These are phyloP conservation scores for Papilio aristodemus DNA, from an alignment of 1,140 invertebrate species.

Conservation along the genomic window DNA sequence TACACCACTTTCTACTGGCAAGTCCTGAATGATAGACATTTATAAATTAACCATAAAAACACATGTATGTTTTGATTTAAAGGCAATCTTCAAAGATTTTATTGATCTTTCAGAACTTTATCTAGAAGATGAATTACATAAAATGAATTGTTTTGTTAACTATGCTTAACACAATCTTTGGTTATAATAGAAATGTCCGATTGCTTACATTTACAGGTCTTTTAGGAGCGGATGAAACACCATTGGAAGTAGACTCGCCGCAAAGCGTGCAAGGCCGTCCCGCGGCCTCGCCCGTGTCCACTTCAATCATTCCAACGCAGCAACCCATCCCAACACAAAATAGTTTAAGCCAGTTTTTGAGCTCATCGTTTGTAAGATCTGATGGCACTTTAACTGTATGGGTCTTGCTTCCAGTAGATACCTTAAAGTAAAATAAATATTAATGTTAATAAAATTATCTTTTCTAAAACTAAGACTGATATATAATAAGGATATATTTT, in stretches of 20 bases:
- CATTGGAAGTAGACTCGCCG: slow-evolving; percentile 69
- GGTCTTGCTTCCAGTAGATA: slow-evolving; percentile 65
- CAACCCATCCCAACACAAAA: slow-evolving; percentile 67
- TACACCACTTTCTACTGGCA: slow-evolving; percentile 19
- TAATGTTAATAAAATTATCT: too few relatives aligned
- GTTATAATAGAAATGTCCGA: neutral
- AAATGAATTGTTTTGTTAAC: too few relatives aligned
- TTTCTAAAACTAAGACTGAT: too few relatives aligned
- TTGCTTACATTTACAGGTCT: slow-evolving; percentile 63
- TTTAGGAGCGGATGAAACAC: slow-evolving; percentile 59
- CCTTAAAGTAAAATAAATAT: slow-evolving; percentile 57
- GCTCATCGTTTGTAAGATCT: slow-evolving; percentile 65
- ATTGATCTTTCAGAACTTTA: too few relatives aligned
- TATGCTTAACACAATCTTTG: neutral
- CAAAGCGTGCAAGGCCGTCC: slow-evolving; percentile 67
- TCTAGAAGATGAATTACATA: too few relatives aligned
- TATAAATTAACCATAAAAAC: neutral
- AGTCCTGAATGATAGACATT: slow-evolving; percentile 41
- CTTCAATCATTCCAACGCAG: slow-evolving; percentile 72
- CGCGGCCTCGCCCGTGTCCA: slow-evolving; percentile 67
- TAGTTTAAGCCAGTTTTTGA: slow-evolving; percentile 74
- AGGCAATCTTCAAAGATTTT: too few relatives aligned
- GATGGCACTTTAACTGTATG: slow-evolving; percentile 75
- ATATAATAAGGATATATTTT: too few relatives aligned
- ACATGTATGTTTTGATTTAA: neutral